Percentiles rank a stretch among this genome's conserved stretches.
phyloP scores from a whole-genome alignment of 1,140 invertebrate genomes.

The Ceratina japonica region DNA sequence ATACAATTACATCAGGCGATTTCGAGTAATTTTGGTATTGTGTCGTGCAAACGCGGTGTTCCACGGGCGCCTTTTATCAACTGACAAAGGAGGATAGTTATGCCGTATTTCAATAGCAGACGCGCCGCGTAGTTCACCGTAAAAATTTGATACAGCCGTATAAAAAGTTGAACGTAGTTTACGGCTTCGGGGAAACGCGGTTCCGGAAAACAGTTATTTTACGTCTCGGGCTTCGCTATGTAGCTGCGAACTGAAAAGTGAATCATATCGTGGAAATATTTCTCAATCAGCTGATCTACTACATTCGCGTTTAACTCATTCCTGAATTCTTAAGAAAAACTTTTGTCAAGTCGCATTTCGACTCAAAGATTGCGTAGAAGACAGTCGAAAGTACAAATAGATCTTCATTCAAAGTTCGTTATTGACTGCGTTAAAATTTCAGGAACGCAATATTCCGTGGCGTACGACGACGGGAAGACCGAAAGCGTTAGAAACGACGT shows the following conservation, averaged over 20 bases:
- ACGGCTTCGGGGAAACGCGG: not conserved
- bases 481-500: not conserved
- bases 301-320: too few relatives aligned
- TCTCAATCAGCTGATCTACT: too few relatives aligned
- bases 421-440: too few relatives aligned
- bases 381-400: too few relatives aligned
- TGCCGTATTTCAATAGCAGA: not conserved
- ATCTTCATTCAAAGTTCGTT: too few relatives aligned
- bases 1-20: not conserved
- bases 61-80: not conserved
- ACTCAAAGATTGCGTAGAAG: too few relatives aligned
- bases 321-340: too few relatives aligned
- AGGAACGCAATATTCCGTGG: too few relatives aligned
- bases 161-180: not conserved
- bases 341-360: too few relatives aligned
- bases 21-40: constrained; percentile 1
- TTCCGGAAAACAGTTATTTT: constrained; percentile 10
- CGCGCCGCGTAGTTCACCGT: not conserved
- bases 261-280: not conserved
- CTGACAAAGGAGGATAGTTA: not conserved
- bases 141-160: not conserved
- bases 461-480: too few relatives aligned
- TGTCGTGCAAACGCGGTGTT: not conserved
- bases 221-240: not conserved
- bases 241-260: not conserved